phyloP scores from a whole-genome alignment of 2,113 vertebrate genomes.

The Odocoileus virginianus region DNA sequence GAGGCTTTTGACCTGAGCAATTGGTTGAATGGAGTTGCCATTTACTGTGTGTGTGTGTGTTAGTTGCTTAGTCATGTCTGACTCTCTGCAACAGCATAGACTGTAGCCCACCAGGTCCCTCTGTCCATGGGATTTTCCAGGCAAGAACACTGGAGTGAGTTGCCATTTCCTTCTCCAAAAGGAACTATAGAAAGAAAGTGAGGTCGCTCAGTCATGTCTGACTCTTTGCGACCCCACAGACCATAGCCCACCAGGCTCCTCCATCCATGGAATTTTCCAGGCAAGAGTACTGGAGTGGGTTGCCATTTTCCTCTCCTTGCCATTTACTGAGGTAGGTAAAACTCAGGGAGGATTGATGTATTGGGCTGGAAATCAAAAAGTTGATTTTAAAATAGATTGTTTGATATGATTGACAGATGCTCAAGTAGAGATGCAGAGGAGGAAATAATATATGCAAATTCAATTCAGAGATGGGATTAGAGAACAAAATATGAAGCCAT shows the following conservation, averaged over 20 bases:
- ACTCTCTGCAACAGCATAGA: background rate
- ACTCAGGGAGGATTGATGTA: background rate
- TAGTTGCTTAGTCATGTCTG: accelerated
- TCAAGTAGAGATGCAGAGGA: background rate
- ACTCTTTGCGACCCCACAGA: background rate
- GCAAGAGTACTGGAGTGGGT: background rate
- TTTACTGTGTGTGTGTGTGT: background rate
- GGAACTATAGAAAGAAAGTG: background rate
- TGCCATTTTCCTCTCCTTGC: background rate
- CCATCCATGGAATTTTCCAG: background rate
- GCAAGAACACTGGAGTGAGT: background rate
- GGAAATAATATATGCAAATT: background rate
- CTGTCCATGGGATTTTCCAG: background rate
- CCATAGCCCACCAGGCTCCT: background rate
- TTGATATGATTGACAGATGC: background rate
- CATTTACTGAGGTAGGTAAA: background rate
- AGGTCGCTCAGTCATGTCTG: background rate
- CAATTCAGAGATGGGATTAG: background rate
- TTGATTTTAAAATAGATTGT: background rate
- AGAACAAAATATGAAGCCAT: background rate
- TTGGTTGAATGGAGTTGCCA: background rate
- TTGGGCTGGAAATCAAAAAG: background rate
- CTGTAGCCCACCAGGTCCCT: background rate
- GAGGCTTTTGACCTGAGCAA: background rate
- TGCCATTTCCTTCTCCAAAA: background rate